Evolutionary conservation across 1,140 invertebrate species (phyloP).

Genomic region (Lasioglossum baleicum): DNA sequence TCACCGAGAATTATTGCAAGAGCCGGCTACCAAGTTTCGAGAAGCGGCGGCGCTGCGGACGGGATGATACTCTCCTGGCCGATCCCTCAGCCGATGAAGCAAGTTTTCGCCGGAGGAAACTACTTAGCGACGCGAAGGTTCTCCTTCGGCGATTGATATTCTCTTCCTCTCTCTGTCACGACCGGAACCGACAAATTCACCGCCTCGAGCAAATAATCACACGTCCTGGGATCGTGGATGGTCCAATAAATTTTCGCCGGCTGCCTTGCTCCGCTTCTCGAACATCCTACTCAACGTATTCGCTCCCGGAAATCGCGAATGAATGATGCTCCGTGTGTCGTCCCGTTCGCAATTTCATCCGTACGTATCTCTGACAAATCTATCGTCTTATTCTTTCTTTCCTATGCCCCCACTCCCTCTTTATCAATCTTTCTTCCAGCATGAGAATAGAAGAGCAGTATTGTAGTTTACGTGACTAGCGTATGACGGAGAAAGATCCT

Average conservation of each 20-base stretch:
- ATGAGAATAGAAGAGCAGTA: not conserved
- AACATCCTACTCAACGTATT: slow-evolving; percentile 45
- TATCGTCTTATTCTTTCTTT: not conserved
- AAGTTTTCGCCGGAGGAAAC: slow-evolving; percentile 9
- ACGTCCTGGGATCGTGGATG: slow-evolving; percentile 34
- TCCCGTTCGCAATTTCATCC: not conserved
- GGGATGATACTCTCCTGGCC: not conserved
- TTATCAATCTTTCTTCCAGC: not conserved
- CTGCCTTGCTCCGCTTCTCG: slow-evolving; percentile 29
- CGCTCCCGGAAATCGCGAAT: slow-evolving; percentile 35
- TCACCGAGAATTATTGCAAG: not conserved
- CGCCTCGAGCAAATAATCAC: slow-evolving; percentile 48
- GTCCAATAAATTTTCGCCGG: slow-evolving; percentile 41
- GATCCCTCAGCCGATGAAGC: not conserved
- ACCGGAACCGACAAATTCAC: slow-evolving; percentile 48
- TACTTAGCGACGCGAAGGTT: not conserved
- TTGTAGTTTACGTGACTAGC: not conserved
- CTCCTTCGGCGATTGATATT: slow-evolving; percentile 37
- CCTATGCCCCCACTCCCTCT: too few species aligned
- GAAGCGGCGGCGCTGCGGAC: too few species aligned
- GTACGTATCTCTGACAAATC: not conserved
- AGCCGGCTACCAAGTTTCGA: slow-evolving; percentile 2
- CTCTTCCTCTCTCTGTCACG: slow-evolving; percentile 38
- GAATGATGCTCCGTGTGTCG: slow-evolving; percentile 19
- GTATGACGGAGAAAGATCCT: too few species aligned